A percentile compares a stretch with the other conserved stretches of the same genome.
phyloP scores from a whole-genome alignment of 1,140 invertebrate species.

The Oryctes rhinoceros region DNA sequence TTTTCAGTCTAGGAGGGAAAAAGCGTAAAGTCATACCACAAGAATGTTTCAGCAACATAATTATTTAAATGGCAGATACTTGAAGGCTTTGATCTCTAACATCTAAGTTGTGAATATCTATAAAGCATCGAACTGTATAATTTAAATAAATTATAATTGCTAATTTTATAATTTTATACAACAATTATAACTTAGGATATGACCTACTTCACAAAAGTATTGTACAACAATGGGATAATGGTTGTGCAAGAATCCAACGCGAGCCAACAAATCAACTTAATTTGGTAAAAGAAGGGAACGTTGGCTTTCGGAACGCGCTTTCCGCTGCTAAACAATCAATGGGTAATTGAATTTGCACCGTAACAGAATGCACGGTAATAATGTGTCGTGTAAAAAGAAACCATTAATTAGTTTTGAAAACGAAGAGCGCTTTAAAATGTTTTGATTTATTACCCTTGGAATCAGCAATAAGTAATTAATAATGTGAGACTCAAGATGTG shows the following conservation, averaged over 20 bases:
- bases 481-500: background rate
- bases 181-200: background rate
- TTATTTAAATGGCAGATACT: too few species aligned
- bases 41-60: too few species aligned
- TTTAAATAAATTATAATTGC: too few species aligned
- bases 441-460: background rate
- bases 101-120: too few species aligned
- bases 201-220: background rate
- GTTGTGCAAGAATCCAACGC: background rate
- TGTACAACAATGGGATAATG: background rate
- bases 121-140: too few species aligned
- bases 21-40: too few species aligned
- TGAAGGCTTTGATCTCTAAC: too few species aligned
- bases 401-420: background rate
- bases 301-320: background rate
- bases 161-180: too few species aligned
- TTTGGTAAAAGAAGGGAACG: background rate
- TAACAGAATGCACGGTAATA: background rate
- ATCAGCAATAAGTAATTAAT: background rate
- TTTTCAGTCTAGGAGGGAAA: too few species aligned
- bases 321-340: background rate
- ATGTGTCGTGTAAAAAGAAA: background rate
- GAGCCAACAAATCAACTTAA: background rate
- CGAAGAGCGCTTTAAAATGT: background rate
- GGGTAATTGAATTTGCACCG: background rate